Evolutionary conservation across 2,113 vertebrate genomes (phyloP).

Genomic region (Megalops atlanticus): DNA sequence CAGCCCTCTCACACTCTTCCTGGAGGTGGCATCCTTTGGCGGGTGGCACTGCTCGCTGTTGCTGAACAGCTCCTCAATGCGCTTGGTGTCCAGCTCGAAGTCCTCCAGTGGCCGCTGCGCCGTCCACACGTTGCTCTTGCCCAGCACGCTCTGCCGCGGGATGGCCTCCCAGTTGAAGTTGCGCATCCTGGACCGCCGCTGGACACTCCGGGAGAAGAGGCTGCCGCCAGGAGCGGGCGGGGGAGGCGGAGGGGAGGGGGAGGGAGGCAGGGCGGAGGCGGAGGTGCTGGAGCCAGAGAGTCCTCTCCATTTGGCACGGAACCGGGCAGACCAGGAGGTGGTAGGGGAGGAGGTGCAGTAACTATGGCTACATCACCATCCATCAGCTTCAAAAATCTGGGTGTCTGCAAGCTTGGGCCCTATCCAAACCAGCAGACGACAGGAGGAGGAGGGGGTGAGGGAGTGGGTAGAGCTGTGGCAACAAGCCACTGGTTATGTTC

Average conservation of each 20-base stretch:
- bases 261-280: conserved; percentile 39
- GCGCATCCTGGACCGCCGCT: conserved; percentile 67
- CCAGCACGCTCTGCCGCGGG: conserved; percentile 70
- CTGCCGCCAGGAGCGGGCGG: not conserved
- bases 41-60: conserved; percentile 57
- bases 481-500: no score
- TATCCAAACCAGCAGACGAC: not conserved
- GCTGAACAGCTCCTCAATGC: conserved; percentile 79
- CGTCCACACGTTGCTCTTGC: conserved; percentile 77
- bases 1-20: conserved; percentile 48
- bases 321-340: conserved; percentile 21
- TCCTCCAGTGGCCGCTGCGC: conserved; percentile 54
- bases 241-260: conserved; percentile 30
- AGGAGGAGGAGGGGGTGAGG: not conserved
- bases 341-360: not conserved
- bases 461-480: not conserved
- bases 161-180: conserved; percentile 81
- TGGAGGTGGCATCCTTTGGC: conserved; percentile 8
- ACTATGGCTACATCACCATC: conserved; percentile 28
- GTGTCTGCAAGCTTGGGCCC: not conserved
- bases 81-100: conserved; percentile 68
- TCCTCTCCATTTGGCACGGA: not conserved
- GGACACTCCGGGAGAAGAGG: conserved; percentile 28
- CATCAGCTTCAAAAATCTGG: conserved; percentile 4
- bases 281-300: conserved; percentile 12